Base-by-base conservation (phyloP, 1,140 invertebrate species). In the Papilio helenus region DNA sequence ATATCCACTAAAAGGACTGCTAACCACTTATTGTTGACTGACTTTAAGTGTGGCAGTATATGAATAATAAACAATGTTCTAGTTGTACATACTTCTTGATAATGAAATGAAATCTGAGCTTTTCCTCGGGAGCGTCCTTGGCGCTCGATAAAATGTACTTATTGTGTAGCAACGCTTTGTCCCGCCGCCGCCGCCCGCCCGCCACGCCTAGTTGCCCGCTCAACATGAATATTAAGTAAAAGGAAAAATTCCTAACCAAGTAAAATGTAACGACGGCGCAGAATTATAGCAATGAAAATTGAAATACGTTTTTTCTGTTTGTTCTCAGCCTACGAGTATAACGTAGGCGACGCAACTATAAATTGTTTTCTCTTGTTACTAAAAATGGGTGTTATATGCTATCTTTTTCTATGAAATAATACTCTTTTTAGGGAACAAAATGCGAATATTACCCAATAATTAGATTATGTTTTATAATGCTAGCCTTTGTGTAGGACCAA, bases 141-240 rank as follows among this genome's bases (percentile, higher is more conserved):
- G 12, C 61, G 61, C 26, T 68, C 61, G 61, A 68, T 68, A 68
- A 68, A 68, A 68, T 34, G 61, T 68, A 68, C 61, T 68, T 68
- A 68, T 68, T 68, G 61, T 68, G 61, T 68, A 68, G 61, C 61
- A 68, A 68, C 61, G 61, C 61, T 68, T 68, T 68, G 61, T 68
- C 61, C 61, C 61, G 26, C 61, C 23, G 20, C 58, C 58, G 8
- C 58, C 61, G n/a, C 8, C 61, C 26, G 4, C 61, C 58, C 61
- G 61, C 61, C 61, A 68, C 61, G 61, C 61, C 61, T 68, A 68
- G 61, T 68, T 68, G 12, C 61, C 61, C 61, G 61, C 61, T 68
- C 61, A 16, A 34, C 61, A 68, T 68, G 61, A 68, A 68, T 68
- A 68, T 68, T 68, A 68, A 68, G 61, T 68, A 68, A 68, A 68